Evolutionary conservation across 2,888 invertebrate genomes (phyloP).

Genomic region (Biston betularia): DNA sequence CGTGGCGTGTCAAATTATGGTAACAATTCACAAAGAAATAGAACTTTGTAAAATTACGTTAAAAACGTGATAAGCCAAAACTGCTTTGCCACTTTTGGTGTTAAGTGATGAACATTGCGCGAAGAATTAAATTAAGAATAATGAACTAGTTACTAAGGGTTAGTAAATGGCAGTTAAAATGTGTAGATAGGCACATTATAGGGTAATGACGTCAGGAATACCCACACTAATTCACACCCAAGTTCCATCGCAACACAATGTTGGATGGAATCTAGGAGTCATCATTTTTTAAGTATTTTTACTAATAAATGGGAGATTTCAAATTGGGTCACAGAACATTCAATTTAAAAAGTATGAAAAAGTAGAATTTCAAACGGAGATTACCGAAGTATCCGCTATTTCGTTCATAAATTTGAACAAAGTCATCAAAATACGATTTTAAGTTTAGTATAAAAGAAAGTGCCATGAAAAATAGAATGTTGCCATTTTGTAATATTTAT

Average conservation of each 20-base stretch:
- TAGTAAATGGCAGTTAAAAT: slow-evolving; percentile 42
- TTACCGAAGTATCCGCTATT: no score
- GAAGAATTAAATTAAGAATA: slow-evolving; percentile 15
- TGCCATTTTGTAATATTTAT: no score
- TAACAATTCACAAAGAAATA: not conserved
- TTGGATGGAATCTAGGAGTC: not conserved
- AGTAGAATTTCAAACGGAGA: no score
- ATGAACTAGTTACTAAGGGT: slow-evolving; percentile 18
- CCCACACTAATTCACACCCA: slow-evolving; percentile 30
- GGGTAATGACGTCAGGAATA: slow-evolving; percentile 25
- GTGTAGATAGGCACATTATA: slow-evolving; percentile 40
- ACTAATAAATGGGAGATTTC: no score
- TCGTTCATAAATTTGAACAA: no score
- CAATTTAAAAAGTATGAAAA: no score
- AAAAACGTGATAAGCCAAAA: not conserved
- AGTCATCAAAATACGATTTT: no score
- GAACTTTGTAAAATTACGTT: not conserved
- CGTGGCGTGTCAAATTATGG: not conserved
- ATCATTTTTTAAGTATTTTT: not conserved
- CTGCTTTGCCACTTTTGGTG: not conserved
- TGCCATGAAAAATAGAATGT: no score
- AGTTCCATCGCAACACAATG: not conserved
- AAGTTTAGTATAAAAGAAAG: no score
- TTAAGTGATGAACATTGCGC: slow-evolving; percentile 33
- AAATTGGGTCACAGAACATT: not conserved